Conservation (phyloP, 2,797 vertebrate genomes). For the Aldrovandia affinis region DNA sequence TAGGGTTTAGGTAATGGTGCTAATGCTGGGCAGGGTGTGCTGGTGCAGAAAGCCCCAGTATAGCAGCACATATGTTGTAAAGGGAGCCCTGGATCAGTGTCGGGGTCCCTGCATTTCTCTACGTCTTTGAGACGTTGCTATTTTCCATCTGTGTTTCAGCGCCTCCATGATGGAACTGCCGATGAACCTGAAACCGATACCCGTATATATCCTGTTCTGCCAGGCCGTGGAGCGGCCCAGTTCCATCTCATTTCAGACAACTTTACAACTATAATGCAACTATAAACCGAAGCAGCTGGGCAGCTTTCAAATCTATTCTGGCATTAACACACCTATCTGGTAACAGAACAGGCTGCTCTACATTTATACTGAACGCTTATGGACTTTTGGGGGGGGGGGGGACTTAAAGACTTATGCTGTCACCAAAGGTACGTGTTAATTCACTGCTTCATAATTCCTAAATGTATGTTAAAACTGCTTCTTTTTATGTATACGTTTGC, state of each 20-base stretch:
- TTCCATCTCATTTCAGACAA: too few species aligned
- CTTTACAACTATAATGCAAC: too few species aligned
- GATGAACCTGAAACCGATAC: background rate
- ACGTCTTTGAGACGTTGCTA: background rate
- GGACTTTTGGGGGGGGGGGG: background rate
- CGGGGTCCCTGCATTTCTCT: background rate
- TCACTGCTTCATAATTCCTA: too few species aligned
- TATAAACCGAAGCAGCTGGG: background rate
- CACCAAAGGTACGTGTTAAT: background rate
- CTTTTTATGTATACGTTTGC: background rate
- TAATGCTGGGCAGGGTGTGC: background rate
- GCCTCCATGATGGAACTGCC: background rate
- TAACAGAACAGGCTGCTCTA: background rate
- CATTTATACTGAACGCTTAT: background rate
- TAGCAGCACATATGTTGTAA: conserved; percentile 3
- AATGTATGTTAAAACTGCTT: background rate
- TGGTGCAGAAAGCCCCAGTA: background rate
- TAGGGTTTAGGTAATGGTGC: background rate
- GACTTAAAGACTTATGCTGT: too few species aligned
- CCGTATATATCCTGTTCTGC: too few species aligned
- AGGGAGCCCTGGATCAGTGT: background rate
- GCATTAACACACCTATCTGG: background rate
- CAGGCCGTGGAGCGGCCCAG: too few species aligned
- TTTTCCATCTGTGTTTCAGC: background rate
- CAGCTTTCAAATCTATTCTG: background rate